phyloP scores from a whole-genome alignment of 2,888 invertebrate genomes.

The Chalcosyrphus nemorum region DNA sequence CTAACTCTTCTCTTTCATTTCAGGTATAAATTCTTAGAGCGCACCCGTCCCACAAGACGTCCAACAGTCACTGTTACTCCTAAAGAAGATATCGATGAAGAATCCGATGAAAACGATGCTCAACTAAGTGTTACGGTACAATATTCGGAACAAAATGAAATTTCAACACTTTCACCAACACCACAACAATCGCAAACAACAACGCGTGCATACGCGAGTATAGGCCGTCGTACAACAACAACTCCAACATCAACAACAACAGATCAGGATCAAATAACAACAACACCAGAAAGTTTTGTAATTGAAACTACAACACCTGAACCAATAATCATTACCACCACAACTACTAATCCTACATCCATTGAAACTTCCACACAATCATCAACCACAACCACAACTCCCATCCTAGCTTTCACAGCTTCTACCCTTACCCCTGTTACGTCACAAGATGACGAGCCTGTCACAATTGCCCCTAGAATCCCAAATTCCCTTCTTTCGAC shows the following conservation, averaged over 20 bases:
- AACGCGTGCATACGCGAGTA: constrained; percentile 79
- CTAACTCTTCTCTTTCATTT: background rate
- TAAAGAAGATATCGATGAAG: constrained; percentile 72
- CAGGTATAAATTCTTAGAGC: constrained; percentile 80
- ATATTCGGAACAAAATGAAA: constrained; percentile 76
- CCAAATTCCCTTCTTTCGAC: constrained; percentile 53
- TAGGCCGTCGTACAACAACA: constrained; percentile 79
- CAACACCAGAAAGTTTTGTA: constrained; percentile 74
- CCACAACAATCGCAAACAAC: constrained; percentile 77
- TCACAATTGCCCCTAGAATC: constrained; percentile 52
- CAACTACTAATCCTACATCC: constrained; percentile 74
- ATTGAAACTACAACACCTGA: constrained; percentile 77
- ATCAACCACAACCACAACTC: constrained; percentile 73
- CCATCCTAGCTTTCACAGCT: constrained; percentile 65
- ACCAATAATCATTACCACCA: constrained; percentile 77
- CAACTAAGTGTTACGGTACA: constrained; percentile 80
- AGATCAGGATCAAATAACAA: constrained; percentile 58
- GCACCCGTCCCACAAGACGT: constrained; percentile 77
- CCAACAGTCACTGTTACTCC: constrained; percentile 64
- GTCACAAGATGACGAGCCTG: constrained; percentile 43
- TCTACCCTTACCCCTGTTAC: constrained; percentile 49
- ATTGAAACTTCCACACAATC: constrained; percentile 67
- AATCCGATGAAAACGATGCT: constrained; percentile 74
- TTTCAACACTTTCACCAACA: constrained; percentile 78
- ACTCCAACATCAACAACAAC: constrained; percentile 75